These are phyloP conservation scores for Brachionus calyciflorus DNA, from an alignment of 1,140 invertebrate genomes.

Conservation along the genomic window DNA sequence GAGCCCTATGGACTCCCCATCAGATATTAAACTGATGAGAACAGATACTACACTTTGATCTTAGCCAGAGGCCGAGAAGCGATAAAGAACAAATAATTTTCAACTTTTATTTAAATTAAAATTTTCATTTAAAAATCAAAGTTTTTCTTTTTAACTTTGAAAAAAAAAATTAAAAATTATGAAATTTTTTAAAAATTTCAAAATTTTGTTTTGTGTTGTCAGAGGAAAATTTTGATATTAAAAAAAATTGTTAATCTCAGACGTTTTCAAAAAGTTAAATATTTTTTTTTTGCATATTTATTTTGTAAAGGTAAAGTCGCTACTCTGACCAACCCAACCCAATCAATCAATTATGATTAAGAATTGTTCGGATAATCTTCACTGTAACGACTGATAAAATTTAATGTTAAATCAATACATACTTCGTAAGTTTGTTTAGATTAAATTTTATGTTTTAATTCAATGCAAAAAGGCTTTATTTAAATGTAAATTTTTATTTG, in stretches of 20 bases:
- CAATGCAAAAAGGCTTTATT: too few relatives aligned
- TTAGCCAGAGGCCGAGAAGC: constrained; percentile 45
- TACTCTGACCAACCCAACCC: constrained; percentile 35
- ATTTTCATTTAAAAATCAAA: background rate
- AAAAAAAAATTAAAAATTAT: background rate
- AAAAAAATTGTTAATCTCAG: background rate
- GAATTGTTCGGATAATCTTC: constrained; percentile 26
- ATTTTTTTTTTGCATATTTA: background rate
- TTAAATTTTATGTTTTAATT: background rate
- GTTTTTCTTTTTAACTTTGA: background rate
- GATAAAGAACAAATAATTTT: background rate
- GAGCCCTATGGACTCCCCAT: constrained; percentile 36
- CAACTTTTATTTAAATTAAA: background rate
- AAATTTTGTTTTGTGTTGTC: too few relatives aligned
- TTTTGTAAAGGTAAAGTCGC: background rate
- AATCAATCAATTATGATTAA: constrained; percentile 18
- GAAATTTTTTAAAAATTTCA: too few relatives aligned
- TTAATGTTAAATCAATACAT: constrained; percentile 28
- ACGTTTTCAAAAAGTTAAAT: background rate
- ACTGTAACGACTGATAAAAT: constrained; percentile 31
- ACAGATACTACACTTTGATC: constrained; percentile 46
- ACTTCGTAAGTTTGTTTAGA: constrained; percentile 42
- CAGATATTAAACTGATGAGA: constrained; percentile 46
- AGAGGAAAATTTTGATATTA: background rate
- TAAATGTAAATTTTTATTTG: too few relatives aligned